phyloP scores from a whole-genome alignment of 1,140 invertebrate genomes.

The Dolichoris vasculosae region DNA sequence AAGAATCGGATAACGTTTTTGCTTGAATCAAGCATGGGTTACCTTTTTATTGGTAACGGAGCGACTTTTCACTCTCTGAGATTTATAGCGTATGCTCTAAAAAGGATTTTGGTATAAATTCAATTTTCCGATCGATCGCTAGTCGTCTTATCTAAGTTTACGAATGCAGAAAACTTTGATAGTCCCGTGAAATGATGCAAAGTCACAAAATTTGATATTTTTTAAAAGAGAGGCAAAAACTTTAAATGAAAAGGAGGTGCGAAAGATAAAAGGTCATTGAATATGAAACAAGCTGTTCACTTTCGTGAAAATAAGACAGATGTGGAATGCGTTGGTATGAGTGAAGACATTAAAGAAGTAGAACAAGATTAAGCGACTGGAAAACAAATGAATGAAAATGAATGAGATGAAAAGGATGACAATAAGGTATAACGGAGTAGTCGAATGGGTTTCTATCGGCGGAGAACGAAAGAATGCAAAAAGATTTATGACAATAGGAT shows the following conservation, averaged over 20 bases:
- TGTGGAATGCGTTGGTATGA: neutral
- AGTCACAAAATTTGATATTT: slow-evolving; percentile 9
- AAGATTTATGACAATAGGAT: slow-evolving; percentile 5
- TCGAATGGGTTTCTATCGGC: neutral
- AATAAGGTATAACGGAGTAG: slow-evolving; percentile 9
- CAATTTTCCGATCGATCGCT: slow-evolving; percentile 6
- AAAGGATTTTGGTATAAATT: slow-evolving; percentile 8
- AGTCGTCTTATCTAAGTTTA: slow-evolving; percentile 13
- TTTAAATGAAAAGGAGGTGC: neutral
- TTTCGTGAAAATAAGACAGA: neutral
- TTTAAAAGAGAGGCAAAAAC: neutral
- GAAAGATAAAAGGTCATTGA: neutral
- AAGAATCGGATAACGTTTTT: neutral
- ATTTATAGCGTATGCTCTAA: slow-evolving; percentile 6
- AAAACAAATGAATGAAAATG: slow-evolving; percentile 30
- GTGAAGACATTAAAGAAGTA: slow-evolving; percentile 25
- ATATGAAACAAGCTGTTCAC: slow-evolving; percentile 22
- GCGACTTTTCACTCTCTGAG: neutral
- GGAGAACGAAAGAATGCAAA: neutral
- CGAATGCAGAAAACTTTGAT: slow-evolving; percentile 4
- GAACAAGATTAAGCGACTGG: slow-evolving; percentile 23
- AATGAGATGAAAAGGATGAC: slow-evolving; percentile 14
- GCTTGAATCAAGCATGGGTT: neutral
- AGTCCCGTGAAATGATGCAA: neutral
- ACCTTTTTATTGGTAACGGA: slow-evolving; percentile 1